Evolutionary conservation across 2,113 vertebrate species (phyloP).

Genomic region (Smithornis capensis): DNA sequence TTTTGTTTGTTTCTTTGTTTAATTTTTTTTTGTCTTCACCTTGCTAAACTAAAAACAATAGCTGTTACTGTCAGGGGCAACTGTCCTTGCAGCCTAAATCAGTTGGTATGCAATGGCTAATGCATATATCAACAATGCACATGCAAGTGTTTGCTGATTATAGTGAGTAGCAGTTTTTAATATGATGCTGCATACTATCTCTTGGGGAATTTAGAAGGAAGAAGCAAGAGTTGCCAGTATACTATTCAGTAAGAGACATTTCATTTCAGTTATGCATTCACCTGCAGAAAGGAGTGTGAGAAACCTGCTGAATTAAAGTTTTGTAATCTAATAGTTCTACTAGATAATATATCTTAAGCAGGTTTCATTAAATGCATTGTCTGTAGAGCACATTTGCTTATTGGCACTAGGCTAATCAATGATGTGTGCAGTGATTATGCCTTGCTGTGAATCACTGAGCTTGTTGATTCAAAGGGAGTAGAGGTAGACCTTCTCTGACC

Average conservation of each 20-base stretch:
- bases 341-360: background rate
- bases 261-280: background rate
- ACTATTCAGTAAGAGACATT: background rate
- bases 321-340: background rate
- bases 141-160: background rate
- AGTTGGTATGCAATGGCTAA: background rate
- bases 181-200: background rate
- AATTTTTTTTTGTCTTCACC: background rate
- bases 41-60: background rate
- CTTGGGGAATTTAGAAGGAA: background rate
- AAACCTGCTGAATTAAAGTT: background rate
- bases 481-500: background rate
- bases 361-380: background rate
- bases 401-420: background rate
- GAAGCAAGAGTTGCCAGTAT: background rate
- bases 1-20: background rate
- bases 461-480: background rate
- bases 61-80: background rate
- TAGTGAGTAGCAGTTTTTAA: background rate
- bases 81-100: background rate
- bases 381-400: background rate
- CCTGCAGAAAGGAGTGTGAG: background rate
- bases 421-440: background rate
- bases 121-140: background rate
- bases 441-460: background rate